phyloP scores from a whole-genome alignment of 35 echinoderm and acorn worm genomes.

The Apostichopus californicus region DNA sequence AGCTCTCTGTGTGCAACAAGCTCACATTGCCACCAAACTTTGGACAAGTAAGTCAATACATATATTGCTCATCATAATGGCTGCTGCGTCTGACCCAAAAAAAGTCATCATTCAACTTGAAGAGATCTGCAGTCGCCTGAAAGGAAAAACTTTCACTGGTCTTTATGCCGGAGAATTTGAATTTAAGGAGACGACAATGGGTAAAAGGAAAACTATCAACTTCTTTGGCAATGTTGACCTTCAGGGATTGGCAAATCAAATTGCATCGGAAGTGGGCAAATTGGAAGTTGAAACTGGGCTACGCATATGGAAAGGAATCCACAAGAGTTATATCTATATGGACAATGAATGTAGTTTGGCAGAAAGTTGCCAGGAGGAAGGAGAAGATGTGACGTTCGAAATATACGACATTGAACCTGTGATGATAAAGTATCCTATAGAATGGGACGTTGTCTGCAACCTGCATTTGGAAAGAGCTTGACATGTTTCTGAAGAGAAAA shows the following conservation, averaged over 20 bases:
- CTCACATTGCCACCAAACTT: too few species aligned
- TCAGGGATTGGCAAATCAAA: background rate
- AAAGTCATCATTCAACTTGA: background rate
- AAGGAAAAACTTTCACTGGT: background rate
- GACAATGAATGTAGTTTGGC: background rate
- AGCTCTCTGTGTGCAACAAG: too few species aligned
- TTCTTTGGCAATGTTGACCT: background rate
- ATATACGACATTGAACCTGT: background rate
- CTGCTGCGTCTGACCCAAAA: background rate
- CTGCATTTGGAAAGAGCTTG: background rate
- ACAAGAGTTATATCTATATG: background rate
- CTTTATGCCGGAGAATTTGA: background rate
- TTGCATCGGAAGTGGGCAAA: background rate
- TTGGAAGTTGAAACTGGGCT: background rate
- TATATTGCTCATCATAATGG: background rate
- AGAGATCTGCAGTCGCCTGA: background rate
- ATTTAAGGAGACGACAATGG: background rate
- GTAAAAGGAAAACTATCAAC: background rate
- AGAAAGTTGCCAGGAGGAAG: background rate
- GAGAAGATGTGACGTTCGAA: background rate
- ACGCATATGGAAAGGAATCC: slow-evolving; percentile 10
- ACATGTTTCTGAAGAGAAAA: too few species aligned
- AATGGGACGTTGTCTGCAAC: background rate
- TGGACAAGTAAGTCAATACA: too few species aligned
- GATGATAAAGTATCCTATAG: background rate